Conservation (phyloP, 2,113 vertebrate species). For the Pholis gunnellus region DNA sequence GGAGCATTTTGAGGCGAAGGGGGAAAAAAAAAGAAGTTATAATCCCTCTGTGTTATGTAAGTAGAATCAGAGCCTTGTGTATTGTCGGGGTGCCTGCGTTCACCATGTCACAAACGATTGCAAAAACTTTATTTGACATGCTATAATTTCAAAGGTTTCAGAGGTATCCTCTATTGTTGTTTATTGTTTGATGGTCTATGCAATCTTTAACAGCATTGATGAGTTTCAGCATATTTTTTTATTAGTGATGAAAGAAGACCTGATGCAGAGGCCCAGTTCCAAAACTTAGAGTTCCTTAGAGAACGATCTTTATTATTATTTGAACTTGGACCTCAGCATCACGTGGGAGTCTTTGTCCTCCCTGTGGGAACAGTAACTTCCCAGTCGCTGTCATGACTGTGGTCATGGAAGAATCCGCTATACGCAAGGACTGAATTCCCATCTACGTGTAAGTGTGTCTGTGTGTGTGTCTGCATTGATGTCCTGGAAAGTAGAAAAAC, state of each 20-base stretch:
- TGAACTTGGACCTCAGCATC: slow-evolving; percentile 10
- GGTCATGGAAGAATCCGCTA: slow-evolving; percentile 38
- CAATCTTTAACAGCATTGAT: neutral
- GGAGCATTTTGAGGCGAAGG: slow-evolving; percentile 60
- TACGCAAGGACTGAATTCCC: slow-evolving; percentile 7
- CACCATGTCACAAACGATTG: slow-evolving; percentile 49
- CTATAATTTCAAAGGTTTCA: neutral
- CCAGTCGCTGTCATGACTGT: slow-evolving; percentile 14
- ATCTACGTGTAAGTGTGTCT: neutral
- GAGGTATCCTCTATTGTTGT: neutral
- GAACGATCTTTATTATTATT: slow-evolving; percentile 5
- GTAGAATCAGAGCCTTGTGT: slow-evolving; percentile 55
- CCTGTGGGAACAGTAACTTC: slow-evolving; percentile 38
- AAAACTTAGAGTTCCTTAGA: neutral
- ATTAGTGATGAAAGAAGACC: neutral
- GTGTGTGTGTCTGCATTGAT: slow-evolving; percentile 25
- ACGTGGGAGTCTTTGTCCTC: slow-evolving; percentile 29
- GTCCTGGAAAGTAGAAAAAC: slow-evolving; percentile 18
- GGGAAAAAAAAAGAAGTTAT: slow-evolving; percentile 25
- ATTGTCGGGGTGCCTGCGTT: slow-evolving; percentile 53
- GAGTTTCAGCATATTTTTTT: neutral
- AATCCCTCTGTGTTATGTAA: slow-evolving; percentile 78
- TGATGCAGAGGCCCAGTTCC: neutral
- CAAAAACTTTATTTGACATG: slow-evolving; percentile 46
- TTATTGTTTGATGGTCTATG: neutral